These are phyloP conservation scores for Drosophila bunnanda DNA, from an alignment of 2,888 invertebrate species.

Conservation along the genomic window DNA sequence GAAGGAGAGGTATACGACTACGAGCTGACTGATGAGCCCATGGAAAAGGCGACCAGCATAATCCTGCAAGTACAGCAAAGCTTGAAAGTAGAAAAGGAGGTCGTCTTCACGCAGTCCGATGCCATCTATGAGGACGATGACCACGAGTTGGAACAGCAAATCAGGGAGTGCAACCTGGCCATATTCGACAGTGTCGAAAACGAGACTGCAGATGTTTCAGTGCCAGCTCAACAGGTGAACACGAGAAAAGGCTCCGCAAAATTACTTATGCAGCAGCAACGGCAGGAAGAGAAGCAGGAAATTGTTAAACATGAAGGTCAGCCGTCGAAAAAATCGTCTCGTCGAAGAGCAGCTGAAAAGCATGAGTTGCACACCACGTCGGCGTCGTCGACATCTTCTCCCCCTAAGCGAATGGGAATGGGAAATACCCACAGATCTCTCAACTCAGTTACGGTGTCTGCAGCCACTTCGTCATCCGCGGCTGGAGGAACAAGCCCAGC, in stretches of 20 bases:
- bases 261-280: slow-evolving; percentile 21
- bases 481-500: not conserved
- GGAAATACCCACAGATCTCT: slow-evolving; percentile 11
- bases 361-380: slow-evolving; percentile 1
- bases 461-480: not conserved
- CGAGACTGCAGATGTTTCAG: slow-evolving; percentile 53
- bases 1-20: slow-evolving; percentile 54
- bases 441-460: not conserved
- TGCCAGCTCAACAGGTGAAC: slow-evolving; percentile 29
- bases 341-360: slow-evolving; percentile 36
- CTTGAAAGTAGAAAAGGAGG: slow-evolving; percentile 56
- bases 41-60: slow-evolving; percentile 47
- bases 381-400: not conserved
- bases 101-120: slow-evolving; percentile 42
- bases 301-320: slow-evolving; percentile 5
- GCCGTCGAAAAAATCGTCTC: slow-evolving; percentile 41
- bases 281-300: slow-evolving; percentile 8
- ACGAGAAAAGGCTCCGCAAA: slow-evolving; percentile 58
- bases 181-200: slow-evolving; percentile 63
- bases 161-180: slow-evolving; percentile 67
- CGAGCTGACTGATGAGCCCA: slow-evolving; percentile 61
- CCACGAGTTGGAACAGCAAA: slow-evolving; percentile 21
- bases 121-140: slow-evolving; percentile 40
- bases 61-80: slow-evolving; percentile 53
- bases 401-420: slow-evolving; percentile 3